Conservation (phyloP, 2,113 vertebrate species). For the Rana temporaria region DNA sequence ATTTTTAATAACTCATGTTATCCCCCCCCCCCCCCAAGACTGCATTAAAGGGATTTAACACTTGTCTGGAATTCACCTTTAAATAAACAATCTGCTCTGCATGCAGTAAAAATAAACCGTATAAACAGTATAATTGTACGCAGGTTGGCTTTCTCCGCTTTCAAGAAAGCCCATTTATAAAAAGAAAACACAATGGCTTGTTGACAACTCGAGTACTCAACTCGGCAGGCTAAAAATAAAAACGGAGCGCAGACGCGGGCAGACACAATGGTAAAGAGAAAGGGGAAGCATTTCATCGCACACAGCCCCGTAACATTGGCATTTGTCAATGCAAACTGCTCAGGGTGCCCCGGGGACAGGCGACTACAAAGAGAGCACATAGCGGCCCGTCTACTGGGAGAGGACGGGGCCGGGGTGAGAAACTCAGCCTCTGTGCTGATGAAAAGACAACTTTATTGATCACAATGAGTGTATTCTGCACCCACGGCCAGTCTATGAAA, state of each 20-base stretch:
- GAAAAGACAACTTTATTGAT: constrained; percentile 60
- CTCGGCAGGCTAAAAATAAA: constrained; percentile 40
- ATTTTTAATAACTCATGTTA: no score
- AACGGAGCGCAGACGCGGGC: constrained; percentile 9
- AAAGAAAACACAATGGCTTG: not conserved
- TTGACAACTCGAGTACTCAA: constrained; percentile 8
- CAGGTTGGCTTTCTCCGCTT: no score
- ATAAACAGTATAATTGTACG: no score
- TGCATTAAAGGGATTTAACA: no score
- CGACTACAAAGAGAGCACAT: constrained; percentile 67
- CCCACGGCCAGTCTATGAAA: constrained; percentile 2
- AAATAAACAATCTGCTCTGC: no score
- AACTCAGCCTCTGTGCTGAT: constrained; percentile 54
- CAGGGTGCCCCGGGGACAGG: constrained; percentile 62
- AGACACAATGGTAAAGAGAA: constrained; percentile 62
- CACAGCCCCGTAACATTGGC: constrained; percentile 66
- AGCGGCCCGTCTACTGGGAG: constrained; percentile 56
- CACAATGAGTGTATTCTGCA: constrained; percentile 46
- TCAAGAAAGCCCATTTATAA: not conserved
- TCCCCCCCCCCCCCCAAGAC: no score
- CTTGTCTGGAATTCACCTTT: no score
- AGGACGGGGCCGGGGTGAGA: constrained; percentile 61
- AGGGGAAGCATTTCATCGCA: constrained; percentile 65
- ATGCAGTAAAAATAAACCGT: no score
- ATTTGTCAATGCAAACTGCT: constrained; percentile 64